Conservation (phyloP, 2,888 invertebrate genomes). For the Asteroscopus sphinx region DNA sequence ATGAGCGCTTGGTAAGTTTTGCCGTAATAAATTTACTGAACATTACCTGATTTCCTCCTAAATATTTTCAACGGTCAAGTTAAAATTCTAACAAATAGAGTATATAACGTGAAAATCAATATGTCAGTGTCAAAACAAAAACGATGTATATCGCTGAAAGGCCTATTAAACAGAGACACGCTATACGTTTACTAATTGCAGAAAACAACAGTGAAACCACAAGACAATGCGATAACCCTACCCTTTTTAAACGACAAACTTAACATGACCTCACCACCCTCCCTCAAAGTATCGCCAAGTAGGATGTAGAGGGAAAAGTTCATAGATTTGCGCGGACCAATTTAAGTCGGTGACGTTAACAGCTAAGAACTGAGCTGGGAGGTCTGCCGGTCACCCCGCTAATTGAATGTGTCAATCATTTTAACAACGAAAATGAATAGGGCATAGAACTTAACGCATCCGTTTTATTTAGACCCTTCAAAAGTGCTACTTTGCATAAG, state of each 20-base stretch:
- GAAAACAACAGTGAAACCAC: constrained; percentile 86
- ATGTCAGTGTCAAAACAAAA: constrained; percentile 62
- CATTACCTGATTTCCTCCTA: no score
- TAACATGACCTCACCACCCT: constrained; percentile 59
- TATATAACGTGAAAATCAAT: constrained; percentile 39
- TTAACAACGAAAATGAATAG: constrained; percentile 92
- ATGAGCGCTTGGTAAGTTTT: no score
- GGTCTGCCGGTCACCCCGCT: constrained; percentile 91
- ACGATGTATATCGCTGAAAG: constrained; percentile 77
- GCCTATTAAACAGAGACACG: constrained; percentile 85
- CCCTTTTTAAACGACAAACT: constrained; percentile 67
- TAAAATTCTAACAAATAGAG: background rate
- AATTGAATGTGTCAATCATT: constrained; percentile 95
- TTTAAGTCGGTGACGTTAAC: constrained; percentile 69
- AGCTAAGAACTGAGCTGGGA: constrained; percentile 86
- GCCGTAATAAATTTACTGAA: no score
- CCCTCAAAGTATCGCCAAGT: constrained; percentile 20
- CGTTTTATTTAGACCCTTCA: constrained; percentile 69
- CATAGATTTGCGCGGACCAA: constrained; percentile 57
- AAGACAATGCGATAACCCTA: constrained; percentile 80
- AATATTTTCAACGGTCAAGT: background rate
- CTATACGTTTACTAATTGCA: constrained; percentile 83
- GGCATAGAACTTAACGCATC: constrained; percentile 76
- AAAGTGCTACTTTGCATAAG: constrained; percentile 45
- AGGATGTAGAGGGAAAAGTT: constrained; percentile 21